A percentile compares a stretch with the other conserved stretches of the same genome.
These are phyloP conservation scores for human DNA, from an alignment of 2,113 vertebrate genomes.

Conservation along the genomic window DNA sequence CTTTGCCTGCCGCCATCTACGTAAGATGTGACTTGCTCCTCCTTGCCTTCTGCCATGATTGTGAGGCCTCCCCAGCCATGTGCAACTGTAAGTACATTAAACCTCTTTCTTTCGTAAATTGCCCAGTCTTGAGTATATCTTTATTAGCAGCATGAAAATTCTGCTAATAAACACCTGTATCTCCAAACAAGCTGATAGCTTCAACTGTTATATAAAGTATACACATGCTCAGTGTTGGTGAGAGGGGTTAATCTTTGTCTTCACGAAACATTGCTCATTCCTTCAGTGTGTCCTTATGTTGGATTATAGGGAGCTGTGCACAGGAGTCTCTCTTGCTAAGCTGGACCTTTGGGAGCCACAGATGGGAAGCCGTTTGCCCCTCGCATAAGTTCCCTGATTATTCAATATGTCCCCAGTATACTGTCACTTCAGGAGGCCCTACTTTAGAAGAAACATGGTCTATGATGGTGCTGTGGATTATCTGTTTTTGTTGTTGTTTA, in stretches of 20 bases:
- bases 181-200: background rate
- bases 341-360: background rate
- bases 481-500: background rate
- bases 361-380: background rate
- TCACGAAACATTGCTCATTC: background rate
- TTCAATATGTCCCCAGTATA: background rate
- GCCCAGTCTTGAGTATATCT: too few species aligned
- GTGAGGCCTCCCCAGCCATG: too few species aligned
- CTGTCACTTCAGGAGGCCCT: background rate
- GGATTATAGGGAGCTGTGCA: background rate
- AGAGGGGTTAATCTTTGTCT: background rate
- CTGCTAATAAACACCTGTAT: background rate
- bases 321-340: background rate
- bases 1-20: too few species aligned
- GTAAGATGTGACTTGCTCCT: too few species aligned
- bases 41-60: too few species aligned
- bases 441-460: conserved; percentile 3
- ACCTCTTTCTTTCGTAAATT: too few species aligned
- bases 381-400: background rate
- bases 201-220: background rate
- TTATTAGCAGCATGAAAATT: too few species aligned
- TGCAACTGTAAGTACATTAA: too few species aligned
- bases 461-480: background rate
- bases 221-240: background rate
- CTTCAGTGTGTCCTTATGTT: background rate